A percentile compares a stretch with the other conserved stretches of the same genome.
Conservation (phyloP, 1,140 invertebrate species). For the Lineus longissimus region DNA sequence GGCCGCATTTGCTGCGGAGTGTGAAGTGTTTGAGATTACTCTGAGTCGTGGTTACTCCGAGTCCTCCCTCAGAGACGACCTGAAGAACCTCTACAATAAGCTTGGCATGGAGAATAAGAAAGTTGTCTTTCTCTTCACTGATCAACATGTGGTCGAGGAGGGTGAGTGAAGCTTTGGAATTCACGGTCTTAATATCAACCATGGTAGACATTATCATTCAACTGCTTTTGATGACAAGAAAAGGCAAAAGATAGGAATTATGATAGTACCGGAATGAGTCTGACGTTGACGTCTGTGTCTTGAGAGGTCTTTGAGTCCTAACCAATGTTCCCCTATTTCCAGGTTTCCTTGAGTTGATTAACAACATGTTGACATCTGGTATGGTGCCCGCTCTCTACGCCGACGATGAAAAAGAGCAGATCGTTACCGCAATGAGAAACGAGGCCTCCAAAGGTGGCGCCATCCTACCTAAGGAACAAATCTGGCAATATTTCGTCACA, state of each 20-base stretch:
- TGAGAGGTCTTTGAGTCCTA: not conserved
- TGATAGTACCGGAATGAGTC: too few species aligned
- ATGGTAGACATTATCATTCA: too few species aligned
- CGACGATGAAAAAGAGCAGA: conserved; percentile 81
- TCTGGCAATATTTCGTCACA: conserved; percentile 59
- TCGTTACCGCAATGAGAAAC: conserved; percentile 62
- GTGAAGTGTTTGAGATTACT: conserved; percentile 77
- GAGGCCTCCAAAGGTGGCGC: conserved; percentile 67
- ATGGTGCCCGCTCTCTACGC: conserved; percentile 77
- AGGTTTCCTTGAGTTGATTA: conserved; percentile 82
- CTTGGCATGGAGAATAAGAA: conserved; percentile 74
- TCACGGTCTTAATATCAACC: too few species aligned
- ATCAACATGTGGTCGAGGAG: conserved; percentile 66
- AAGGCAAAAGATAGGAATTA: too few species aligned
- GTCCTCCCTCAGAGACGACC: conserved; percentile 75
- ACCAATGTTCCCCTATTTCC: conserved; percentile 18
- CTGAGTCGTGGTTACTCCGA: conserved; percentile 79
- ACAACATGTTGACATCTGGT: conserved; percentile 83
- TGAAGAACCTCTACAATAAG: conserved; percentile 73
- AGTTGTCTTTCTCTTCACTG: conserved; percentile 78
- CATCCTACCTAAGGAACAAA: conserved; percentile 61
- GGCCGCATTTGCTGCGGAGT: conserved; percentile 57
- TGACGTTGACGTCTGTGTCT: too few species aligned
- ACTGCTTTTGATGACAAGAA: too few species aligned
- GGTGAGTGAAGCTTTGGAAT: conserved; percentile 55